Percentiles rank a stretch among this genome's conserved stretches.
Evolutionary conservation across 2,888 invertebrate species (phyloP).

Genomic region (Oligia fasciuncula): DNA sequence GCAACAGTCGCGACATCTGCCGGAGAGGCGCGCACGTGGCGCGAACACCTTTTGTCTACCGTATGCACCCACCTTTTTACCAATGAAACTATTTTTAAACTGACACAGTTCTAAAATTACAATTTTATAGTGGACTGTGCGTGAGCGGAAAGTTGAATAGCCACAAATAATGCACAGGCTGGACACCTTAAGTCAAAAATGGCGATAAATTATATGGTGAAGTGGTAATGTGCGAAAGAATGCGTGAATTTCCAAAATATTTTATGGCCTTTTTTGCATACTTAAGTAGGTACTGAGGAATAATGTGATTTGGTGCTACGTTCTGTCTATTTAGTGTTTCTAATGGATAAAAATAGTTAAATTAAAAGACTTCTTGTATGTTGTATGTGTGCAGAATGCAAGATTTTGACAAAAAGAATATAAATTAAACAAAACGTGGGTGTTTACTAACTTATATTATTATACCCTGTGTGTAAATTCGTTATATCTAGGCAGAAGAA

Average conservation of each 20-base stretch:
- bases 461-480: no score
- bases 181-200: slow-evolving; percentile 15
- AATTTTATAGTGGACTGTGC: slow-evolving; percentile 50
- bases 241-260: slow-evolving; percentile 6
- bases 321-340: neutral
- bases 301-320: neutral
- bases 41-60: slow-evolving; percentile 87
- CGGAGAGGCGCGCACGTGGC: slow-evolving; percentile 79
- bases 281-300: neutral
- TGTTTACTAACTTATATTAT: no score
- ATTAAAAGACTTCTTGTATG: neutral
- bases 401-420: neutral
- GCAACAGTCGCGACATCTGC: slow-evolving; percentile 78
- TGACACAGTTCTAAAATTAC: slow-evolving; percentile 80
- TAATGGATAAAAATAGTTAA: neutral
- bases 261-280: neutral
- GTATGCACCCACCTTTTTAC: slow-evolving; percentile 81
- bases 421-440: no score
- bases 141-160: slow-evolving; percentile 44
- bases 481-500: neutral
- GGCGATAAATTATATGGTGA: slow-evolving; percentile 19
- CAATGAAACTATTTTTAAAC: slow-evolving; percentile 82
- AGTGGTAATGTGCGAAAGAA: slow-evolving; percentile 8
- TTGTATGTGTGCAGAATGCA: neutral
- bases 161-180: slow-evolving; percentile 14